Percentiles rank a stretch among this genome's conserved stretches.
phyloP scores from a whole-genome alignment of 2,888 invertebrate species.

The Agrilus biguttatus region DNA sequence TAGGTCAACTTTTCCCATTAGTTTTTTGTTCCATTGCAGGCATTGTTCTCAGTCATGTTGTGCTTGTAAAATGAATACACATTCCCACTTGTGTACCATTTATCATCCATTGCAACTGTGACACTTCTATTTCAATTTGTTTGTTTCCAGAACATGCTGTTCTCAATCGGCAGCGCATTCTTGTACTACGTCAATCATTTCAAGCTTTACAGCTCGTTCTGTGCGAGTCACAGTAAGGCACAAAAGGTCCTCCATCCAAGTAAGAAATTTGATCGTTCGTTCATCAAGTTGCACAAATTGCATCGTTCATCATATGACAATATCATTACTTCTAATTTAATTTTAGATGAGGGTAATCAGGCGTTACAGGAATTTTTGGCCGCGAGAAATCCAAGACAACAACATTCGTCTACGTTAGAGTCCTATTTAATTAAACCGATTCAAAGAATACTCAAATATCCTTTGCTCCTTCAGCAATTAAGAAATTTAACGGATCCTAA shows the following conservation, averaged over 20 bases:
- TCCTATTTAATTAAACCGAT: conserved; percentile 98
- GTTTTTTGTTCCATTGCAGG: too few species aligned
- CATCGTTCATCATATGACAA: neutral
- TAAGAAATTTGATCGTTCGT: conserved; percentile 43
- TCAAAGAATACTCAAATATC: conserved; percentile 96
- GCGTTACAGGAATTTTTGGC: conserved; percentile 89
- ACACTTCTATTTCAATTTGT: conserved; percentile 1
- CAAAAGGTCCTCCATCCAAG: conserved; percentile 97
- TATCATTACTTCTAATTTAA: neutral
- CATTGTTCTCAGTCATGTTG: too few species aligned
- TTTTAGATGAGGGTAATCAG: conserved; percentile 86
- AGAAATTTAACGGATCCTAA: conserved; percentile 84
- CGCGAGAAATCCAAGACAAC: conserved; percentile 88
- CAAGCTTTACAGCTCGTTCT: conserved; percentile 97
- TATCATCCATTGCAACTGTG: too few species aligned
- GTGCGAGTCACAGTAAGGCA: conserved; percentile 96
- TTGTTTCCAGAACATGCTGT: conserved; percentile 74
- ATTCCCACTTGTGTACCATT: too few species aligned
- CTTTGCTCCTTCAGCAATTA: conserved; percentile 84
- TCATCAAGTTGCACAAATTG: neutral
- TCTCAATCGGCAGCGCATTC: conserved; percentile 93
- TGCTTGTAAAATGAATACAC: too few species aligned
- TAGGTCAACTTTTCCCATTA: too few species aligned
- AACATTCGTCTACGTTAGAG: conserved; percentile 92
- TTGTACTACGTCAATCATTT: conserved; percentile 96